Evolutionary conservation across 2,113 vertebrate species (phyloP), one percentile per base, ranked within the genome.

Genomic region (Myrmecophaga tridactyla): DNA sequence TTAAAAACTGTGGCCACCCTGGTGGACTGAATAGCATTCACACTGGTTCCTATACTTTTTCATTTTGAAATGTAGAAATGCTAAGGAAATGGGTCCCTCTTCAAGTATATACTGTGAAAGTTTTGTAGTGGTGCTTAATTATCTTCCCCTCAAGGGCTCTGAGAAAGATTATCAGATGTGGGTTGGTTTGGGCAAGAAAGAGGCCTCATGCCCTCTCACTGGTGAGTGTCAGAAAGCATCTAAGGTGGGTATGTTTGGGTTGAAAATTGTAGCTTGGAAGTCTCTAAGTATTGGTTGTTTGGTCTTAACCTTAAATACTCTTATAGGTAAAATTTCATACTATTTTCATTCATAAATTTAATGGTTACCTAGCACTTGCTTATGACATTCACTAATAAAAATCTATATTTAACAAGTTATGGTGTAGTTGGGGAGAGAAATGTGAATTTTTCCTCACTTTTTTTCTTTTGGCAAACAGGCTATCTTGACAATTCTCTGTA

Each of bases 111-210:
- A 43, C 17, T 69, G n/a, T 70, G 36, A 91, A 67, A 43, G 7
- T 73, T 65, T n/a, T 25, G 31, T 25, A 76, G 17, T 94, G 46
- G 82, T 9, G 3, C 13, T 41, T 36, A 11, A 12, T 85, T 72
- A 27, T 62, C 96, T 76, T 97, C 0, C 94, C 91, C 96, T 85
- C 46, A 95, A 99, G 99, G 99, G 98, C 63, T 98, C 98, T 92
- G 97, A 99, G 77, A 99, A 98, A 96, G 98, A 99, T 95, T 99
- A 99, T 97, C 98, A 99, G 83, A 89, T 99, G 39, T 99, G 99
- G 99, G 99, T 99, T 96, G 99, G 97, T 98, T 99, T 98, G 94
- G 98, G 98, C 95, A 99, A 98, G 97, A 98, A 99, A 70, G 98
- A 99, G 75, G 97, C 98, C 86, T 99, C 98, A 11, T 99, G 99